Base-by-base conservation (phyloP, 2,888 invertebrate genomes). In the Eilema griseolum region DNA sequence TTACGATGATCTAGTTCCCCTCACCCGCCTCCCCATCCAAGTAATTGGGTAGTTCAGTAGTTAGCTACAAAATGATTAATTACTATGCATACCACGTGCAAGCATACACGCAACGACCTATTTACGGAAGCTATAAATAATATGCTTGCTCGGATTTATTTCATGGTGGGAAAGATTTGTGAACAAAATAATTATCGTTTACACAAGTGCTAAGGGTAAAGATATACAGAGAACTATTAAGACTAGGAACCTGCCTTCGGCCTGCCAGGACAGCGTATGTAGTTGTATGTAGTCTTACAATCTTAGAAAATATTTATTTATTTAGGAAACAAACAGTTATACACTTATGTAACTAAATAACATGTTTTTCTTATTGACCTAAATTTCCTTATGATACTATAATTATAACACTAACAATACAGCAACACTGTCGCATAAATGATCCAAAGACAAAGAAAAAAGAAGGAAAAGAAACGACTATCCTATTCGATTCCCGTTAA, bases 21-120 rank as follows among this genome's bases (percentile, higher is more conserved):
- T 61, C 63, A 75, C 75, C 70, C 77, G 77, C 75, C 81, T 76
- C 41, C 37, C 81, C 85, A 80, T 81, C 65, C 57, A 56, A 61
- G 66, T 86, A 85, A 85, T 87, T 84, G 85, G 82, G 81, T 86
- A 82, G 86, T 86, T 86, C 70, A 71, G 59, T 67, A 61, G 61
- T 61, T 41, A 56, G 82, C 52, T 83, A 85, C 79, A 82, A 84
- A 88, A 86, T 88, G 87, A 89, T 88, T 89, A 89, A 89, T 89
- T 84, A 85, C 80, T 82, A 86, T 86, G 86, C 87, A 85, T 66
- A 82, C 71, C 82, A 84, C 86, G 84, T 83, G 79, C 76, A 79
- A 37, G 61, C 46, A 66, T 63, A 77, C 80, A 76, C 73, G 72
- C 74, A 70, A 73, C 71, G 62, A 69, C 66, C 73, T 75, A 69